Conservation (phyloP, 2,113 vertebrate species). For the Rhinopomastus cyanomelas region DNA sequence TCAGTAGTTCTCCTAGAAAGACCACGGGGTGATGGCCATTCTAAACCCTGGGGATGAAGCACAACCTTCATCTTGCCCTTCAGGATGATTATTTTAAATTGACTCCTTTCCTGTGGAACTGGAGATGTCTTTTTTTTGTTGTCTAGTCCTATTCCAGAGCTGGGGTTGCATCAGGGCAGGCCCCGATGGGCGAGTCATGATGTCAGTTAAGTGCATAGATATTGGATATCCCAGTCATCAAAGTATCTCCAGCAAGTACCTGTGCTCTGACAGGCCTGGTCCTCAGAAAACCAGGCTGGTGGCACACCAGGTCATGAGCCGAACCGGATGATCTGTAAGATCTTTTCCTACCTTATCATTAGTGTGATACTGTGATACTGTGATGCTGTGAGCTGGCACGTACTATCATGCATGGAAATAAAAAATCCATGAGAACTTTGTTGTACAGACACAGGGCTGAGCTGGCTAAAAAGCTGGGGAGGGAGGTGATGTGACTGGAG, state of each 20-base stretch:
- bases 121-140: background rate
- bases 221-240: background rate
- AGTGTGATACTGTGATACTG: no score
- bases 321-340: no score
- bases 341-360: no score
- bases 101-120: background rate
- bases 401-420: background rate
- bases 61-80: background rate
- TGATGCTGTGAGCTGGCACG: no score
- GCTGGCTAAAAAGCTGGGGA: background rate
- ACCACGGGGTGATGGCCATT: background rate
- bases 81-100: background rate
- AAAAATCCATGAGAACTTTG: background rate
- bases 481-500: background rate
- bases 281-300: background rate
- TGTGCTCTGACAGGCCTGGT: background rate
- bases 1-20: background rate
- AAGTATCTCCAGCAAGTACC: background rate
- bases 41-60: background rate
- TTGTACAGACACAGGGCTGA: background rate
- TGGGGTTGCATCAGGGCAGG: background rate
- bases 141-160: background rate
- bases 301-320: fast-evolving
- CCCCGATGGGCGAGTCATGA: background rate
- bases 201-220: background rate